These are phyloP conservation scores for Drosophila ogumai DNA, from an alignment of 1,140 invertebrate genomes.

Conservation along the genomic window DNA sequence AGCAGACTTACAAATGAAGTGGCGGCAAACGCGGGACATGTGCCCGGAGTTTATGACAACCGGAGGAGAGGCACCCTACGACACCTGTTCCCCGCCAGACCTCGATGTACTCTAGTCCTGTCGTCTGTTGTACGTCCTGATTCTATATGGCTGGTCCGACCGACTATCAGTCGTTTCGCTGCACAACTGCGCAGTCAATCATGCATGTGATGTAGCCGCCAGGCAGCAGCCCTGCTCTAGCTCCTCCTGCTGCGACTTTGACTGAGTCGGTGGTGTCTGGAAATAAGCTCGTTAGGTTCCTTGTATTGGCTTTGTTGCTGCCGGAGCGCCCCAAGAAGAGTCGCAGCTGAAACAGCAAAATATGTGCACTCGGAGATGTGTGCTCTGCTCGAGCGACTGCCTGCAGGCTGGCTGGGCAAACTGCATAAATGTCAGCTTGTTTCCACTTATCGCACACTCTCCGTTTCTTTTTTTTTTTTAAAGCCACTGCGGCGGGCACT, in stretches of 20 bases:
- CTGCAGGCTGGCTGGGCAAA: conserved; percentile 76
- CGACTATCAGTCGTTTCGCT: conserved; percentile 53
- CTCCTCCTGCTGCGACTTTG: conserved; percentile 43
- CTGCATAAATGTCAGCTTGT: conserved; percentile 83
- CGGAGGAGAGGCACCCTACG: conserved; percentile 55
- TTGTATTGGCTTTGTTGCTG: conserved; percentile 76
- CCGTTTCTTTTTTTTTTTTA: conserved; percentile 23
- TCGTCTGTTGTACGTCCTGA: conserved; percentile 5
- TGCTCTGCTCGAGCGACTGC: conserved; percentile 70
- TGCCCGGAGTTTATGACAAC: conserved; percentile 72
- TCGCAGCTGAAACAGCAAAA: conserved; percentile 60
- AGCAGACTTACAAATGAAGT: conserved; percentile 72
- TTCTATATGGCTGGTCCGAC: conserved; percentile 14
- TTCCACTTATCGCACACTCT: conserved; percentile 79
- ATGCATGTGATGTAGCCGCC: conserved; percentile 80
- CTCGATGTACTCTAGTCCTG: conserved; percentile 6
- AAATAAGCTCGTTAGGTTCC: conserved; percentile 81
- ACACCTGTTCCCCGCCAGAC: conserved; percentile 44
- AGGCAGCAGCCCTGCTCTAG: conserved; percentile 44
- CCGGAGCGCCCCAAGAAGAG: conserved; percentile 23
- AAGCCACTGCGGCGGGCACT: conserved; percentile 56
- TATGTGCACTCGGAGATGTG: conserved; percentile 63
- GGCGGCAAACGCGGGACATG: conserved; percentile 50
- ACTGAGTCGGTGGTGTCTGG: conserved; percentile 65
- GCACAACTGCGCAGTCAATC: conserved; percentile 82